Evolutionary conservation across 2,113 vertebrate species (phyloP), one percentile per base, ranked within the genome.

Genomic region (Ictalurus furcatus): DNA sequence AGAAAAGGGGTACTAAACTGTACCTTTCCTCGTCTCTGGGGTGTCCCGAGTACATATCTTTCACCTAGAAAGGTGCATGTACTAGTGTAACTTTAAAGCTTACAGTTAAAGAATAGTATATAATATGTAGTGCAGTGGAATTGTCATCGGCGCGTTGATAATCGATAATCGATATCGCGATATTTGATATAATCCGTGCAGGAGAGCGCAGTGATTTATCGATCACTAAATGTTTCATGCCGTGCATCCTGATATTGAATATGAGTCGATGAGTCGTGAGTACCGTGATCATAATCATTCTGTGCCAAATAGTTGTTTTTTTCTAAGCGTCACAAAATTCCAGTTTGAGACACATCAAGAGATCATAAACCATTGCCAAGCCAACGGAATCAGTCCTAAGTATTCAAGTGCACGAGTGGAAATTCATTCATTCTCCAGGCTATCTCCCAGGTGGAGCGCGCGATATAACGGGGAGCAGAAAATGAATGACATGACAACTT

Each of bases 351-450:
- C 11, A n/a, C 14, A 54, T 2, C 13, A 9, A 25, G 78, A 6
- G 34, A 17, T 34, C 79, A 2, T 61, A 34, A n/a, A 0, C 16
- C 4, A 7, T 4, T 63, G 61, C 21, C 30, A 67, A 12, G 28
- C 65, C 65, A 34, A 6, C 13, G 3, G 9, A 67, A 1, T 13
- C 21, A 8, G 16, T 8, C 17, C 34, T 19, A 23, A 40, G 17
- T 74, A 3, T 34, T n/a, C 40, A 21, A 4, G 17, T 37, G 54
- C 73, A 86, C 74, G 82, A 82, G 84, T 69, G 65, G 44, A 92
- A 93, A 94, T 84, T 93, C 95, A 96, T 96, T 96, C 95, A 96
- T 96, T 95, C 91, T 13, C 40, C 4, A 44, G 40, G 40, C 9
- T 83, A 2, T 78, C 93, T 54, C 5, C 7, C 6, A 85, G 69